phyloP scores from a whole-genome alignment of 1,140 invertebrate genomes.

The Drosophila willistoni region DNA sequence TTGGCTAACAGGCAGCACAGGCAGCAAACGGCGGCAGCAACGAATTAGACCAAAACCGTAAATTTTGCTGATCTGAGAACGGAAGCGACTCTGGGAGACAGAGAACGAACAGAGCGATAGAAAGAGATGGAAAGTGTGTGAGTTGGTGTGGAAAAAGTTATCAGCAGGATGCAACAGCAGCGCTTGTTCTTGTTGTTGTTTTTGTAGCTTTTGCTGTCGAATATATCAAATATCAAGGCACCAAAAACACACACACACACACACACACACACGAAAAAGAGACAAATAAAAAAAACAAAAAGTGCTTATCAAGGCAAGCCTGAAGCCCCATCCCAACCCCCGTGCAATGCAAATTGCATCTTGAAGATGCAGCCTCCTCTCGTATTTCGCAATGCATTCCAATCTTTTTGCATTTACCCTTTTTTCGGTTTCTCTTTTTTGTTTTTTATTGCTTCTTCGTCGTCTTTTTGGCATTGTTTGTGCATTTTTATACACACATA shows the following conservation, averaged over 20 bases:
- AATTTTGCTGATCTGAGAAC: slow-evolving; percentile 75
- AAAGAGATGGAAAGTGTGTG: background rate
- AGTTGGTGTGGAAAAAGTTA: slow-evolving; percentile 31
- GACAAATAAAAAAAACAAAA: slow-evolving; percentile 32
- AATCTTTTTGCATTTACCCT: slow-evolving; percentile 63
- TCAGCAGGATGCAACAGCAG: slow-evolving; percentile 58
- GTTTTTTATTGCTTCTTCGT: slow-evolving; percentile 16
- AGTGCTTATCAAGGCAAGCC: slow-evolving; percentile 47
- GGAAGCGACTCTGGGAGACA: slow-evolving; percentile 48
- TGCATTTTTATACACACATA: slow-evolving; percentile 27
- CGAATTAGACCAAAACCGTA: slow-evolving; percentile 80
- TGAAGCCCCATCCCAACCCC: slow-evolving; percentile 3
- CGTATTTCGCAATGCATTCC: slow-evolving; percentile 61
- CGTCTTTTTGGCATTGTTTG: slow-evolving; percentile 51
- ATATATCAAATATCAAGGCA: slow-evolving; percentile 67
- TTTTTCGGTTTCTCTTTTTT: slow-evolving; percentile 14
- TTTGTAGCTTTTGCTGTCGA: slow-evolving; percentile 11
- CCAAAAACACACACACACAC: slow-evolving; percentile 43
- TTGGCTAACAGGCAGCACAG: slow-evolving; percentile 62
- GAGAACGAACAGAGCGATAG: slow-evolving; percentile 5
- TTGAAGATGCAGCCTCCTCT: slow-evolving; percentile 61
- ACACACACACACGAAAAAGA: slow-evolving; percentile 7
- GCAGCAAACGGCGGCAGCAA: slow-evolving; percentile 26
- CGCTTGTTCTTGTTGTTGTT: slow-evolving; percentile 16
- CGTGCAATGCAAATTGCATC: slow-evolving; percentile 62